phyloP scores from a whole-genome alignment of 2,797 vertebrate genomes.

The Eulemur albifrons region DNA sequence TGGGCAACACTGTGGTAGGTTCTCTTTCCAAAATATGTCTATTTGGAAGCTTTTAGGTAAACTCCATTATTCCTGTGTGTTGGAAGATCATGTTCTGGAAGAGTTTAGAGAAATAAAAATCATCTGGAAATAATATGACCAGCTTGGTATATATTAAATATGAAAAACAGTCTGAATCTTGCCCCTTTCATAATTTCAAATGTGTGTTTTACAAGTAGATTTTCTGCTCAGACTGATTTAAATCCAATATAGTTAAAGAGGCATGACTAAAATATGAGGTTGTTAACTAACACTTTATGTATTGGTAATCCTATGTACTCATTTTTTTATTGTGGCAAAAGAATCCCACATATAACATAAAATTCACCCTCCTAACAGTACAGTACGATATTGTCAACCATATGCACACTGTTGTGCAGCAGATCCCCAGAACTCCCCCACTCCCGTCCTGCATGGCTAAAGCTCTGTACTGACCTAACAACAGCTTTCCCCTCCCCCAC shows the following conservation, averaged over 20 bases:
- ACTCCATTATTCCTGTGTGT: neutral
- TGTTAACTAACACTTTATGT: neutral
- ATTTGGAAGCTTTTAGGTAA: neutral
- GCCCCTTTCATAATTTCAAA: slow-evolving; percentile 14
- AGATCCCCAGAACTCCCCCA: neutral
- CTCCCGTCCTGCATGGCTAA: neutral
- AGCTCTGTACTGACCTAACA: neutral
- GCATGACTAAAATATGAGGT: neutral
- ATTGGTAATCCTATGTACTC: neutral
- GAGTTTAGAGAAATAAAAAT: slow-evolving; percentile 13
- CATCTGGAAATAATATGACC: neutral
- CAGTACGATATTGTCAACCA: neutral
- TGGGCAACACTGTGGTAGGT: neutral
- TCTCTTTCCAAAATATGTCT: neutral
- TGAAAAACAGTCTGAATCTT: slow-evolving; percentile 10
- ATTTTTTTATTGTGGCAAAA: neutral
- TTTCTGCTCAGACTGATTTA: neutral
- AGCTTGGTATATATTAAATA: neutral
- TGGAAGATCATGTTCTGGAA: slow-evolving; percentile 3
- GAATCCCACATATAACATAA: neutral
- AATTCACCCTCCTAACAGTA: neutral
- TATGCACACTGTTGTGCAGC: neutral
- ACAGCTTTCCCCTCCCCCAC: too few relatives aligned
- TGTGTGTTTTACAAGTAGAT: neutral
- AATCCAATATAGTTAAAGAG: slow-evolving; percentile 6